Percentiles rank a stretch among this genome's conserved stretches.
Conservation (phyloP, 2,888 invertebrate genomes). For the Nasonia oneida region DNA sequence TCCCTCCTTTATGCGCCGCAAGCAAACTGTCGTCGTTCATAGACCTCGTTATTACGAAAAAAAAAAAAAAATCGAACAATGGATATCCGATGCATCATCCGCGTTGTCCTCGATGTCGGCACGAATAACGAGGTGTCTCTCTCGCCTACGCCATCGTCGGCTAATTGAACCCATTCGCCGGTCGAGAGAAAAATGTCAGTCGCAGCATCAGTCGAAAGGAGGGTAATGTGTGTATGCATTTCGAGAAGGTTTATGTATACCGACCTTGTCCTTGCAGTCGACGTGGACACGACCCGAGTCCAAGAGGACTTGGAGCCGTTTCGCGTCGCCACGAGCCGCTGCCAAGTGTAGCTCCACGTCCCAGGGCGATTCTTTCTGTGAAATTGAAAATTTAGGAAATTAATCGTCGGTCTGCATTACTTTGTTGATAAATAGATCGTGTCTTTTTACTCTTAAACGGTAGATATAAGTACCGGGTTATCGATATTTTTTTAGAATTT, state of each 20-base stretch:
- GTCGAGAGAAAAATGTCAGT: not conserved
- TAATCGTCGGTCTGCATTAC: not conserved
- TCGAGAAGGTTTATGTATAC: slow-evolving; percentile 60
- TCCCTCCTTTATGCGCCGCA: not conserved
- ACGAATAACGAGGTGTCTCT: not conserved
- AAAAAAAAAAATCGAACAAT: not conserved
- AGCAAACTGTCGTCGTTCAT: not conserved
- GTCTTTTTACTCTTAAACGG: not conserved
- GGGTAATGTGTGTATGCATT: not conserved
- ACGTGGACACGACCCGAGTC: slow-evolving; percentile 97
- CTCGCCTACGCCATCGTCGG: slow-evolving; percentile 22
- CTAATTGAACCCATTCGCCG: slow-evolving; percentile 21
- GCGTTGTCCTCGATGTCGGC: not conserved
- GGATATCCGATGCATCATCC: not conserved
- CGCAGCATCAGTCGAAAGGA: not conserved
- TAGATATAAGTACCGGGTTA: not conserved
- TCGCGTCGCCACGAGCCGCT: slow-evolving; percentile 91
- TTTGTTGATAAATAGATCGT: too few species aligned
- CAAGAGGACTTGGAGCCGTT: slow-evolving; percentile 87
- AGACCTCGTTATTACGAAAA: not conserved
- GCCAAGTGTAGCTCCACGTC: slow-evolving; percentile 96
- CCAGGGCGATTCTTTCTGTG: slow-evolving; percentile 94
- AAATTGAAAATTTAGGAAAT: not conserved
- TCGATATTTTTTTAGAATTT: not conserved
- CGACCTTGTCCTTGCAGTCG: slow-evolving; percentile 95